Percentiles rank a stretch among this genome's conserved stretches.
phyloP scores from a whole-genome alignment of 92 coral and sea anemone genomes.

The Zoanthus solanderi region DNA sequence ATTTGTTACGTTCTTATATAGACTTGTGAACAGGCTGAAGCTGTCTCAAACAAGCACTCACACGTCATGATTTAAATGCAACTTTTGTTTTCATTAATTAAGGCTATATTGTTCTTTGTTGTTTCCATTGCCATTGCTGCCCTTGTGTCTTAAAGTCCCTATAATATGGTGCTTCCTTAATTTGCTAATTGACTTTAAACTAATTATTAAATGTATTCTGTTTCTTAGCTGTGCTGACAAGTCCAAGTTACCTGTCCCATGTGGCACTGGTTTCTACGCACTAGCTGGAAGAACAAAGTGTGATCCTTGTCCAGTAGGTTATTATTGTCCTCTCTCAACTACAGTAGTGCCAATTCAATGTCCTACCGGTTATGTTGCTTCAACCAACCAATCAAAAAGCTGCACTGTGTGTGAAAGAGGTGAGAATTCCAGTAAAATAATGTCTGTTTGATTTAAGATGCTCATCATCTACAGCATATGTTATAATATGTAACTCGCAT shows the following conservation, averaged over 20 bases:
- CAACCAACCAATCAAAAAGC: slow-evolving; percentile 65
- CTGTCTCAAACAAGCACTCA: too few species aligned
- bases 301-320: slow-evolving; percentile 78
- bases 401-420: slow-evolving; percentile 91
- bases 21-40: too few species aligned
- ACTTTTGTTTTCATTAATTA: too few species aligned
- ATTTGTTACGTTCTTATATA: too few species aligned
- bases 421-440: slow-evolving; percentile 14
- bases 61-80: too few species aligned
- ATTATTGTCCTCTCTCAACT: slow-evolving; percentile 79
- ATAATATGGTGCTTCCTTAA: too few species aligned
- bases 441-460: too few species aligned
- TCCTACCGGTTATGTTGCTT: slow-evolving; percentile 87
- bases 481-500: too few species aligned
- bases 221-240: slow-evolving; percentile 67
- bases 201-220: not conserved
- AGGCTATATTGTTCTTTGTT: too few species aligned
- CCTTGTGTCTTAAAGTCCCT: too few species aligned
- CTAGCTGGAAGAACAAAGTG: slow-evolving; percentile 73
- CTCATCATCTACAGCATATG: too few species aligned
- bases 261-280: slow-evolving; percentile 81
- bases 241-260: slow-evolving; percentile 65
- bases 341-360: slow-evolving; percentile 74
- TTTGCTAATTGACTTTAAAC: not conserved
- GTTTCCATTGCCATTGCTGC: too few species aligned